Evolutionary conservation across 2,888 invertebrate species (phyloP).

Genomic region (Drosophila demipolita): DNA sequence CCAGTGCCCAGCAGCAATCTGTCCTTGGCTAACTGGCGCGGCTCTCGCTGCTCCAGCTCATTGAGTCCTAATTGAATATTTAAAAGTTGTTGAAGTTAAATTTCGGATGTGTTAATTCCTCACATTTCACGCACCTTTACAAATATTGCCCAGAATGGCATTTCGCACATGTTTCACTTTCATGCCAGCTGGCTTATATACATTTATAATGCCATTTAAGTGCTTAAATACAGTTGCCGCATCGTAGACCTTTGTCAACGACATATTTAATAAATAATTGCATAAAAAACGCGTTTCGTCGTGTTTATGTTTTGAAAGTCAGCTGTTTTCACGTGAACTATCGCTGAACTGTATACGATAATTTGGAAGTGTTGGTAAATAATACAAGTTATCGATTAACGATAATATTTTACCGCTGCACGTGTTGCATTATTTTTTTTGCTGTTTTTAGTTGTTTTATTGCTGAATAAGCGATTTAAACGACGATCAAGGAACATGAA

Average conservation of each 20-base stretch:
- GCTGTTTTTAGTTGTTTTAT: conserved; percentile 19
- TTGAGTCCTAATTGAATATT: conserved; percentile 88
- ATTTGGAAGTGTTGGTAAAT: neutral
- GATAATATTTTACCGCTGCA: conserved; percentile 42
- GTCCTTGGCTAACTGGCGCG: conserved; percentile 84
- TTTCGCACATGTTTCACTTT: conserved; percentile 86
- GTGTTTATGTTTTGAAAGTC: conserved; percentile 8
- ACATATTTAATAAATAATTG: conserved; percentile 64
- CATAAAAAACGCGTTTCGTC: conserved; percentile 29
- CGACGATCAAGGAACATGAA: conserved; percentile 75
- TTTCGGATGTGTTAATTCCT: neutral
- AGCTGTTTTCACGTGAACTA: conserved; percentile 15
- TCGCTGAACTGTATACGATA: neutral
- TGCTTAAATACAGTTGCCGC: conserved; percentile 88
- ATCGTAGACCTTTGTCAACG: conserved; percentile 82
- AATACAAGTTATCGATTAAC: conserved; percentile 1
- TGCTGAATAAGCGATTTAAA: conserved; percentile 13
- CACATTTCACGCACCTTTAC: conserved; percentile 87
- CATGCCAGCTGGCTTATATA: conserved; percentile 91
- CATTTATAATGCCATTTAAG: conserved; percentile 91
- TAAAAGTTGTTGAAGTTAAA: neutral
- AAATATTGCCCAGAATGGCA: conserved; percentile 88
- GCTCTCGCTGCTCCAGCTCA: conserved; percentile 88
- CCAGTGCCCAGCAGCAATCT: conserved; percentile 88
- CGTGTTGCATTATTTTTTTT: conserved; percentile 66